Conservation (phyloP, 2,888 invertebrate species). For the Napeogenes sylphis region DNA sequence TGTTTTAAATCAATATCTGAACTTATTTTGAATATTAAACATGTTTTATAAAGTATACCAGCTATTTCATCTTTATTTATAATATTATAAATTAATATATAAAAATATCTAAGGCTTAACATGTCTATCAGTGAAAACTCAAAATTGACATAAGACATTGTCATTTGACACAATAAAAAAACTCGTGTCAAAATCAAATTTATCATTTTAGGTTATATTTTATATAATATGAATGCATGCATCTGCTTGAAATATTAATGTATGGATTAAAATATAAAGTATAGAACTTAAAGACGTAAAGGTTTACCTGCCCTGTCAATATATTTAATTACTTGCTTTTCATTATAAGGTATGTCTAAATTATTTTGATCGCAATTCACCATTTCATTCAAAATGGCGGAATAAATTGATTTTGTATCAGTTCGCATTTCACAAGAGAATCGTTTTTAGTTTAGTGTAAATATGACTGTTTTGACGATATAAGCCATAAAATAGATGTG, state of each 20-base stretch:
- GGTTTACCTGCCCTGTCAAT: no score
- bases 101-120: no score
- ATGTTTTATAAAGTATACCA: no score
- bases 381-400: slow-evolving; percentile 39
- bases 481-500: neutral
- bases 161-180: neutral
- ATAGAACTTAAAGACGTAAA: no score
- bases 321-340: neutral
- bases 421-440: neutral
- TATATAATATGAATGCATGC: no score
- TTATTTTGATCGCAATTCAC: neutral
- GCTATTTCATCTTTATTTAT: no score
- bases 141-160: neutral
- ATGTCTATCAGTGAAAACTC: no score
- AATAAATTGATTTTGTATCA: slow-evolving; percentile 20
- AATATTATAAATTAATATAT: no score
- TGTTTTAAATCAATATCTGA: no score
- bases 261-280: no score
- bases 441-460: neutral
- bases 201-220: slow-evolving; percentile 1
- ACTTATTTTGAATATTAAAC: no score
- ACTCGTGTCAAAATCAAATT: neutral
- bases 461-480: slow-evolving; percentile 1
- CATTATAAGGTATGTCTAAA: neutral
- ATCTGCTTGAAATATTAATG: no score